Evolutionary conservation across 2,113 vertebrate species (phyloP).

Genomic region (Boulengeromyrus knoepffleri): DNA sequence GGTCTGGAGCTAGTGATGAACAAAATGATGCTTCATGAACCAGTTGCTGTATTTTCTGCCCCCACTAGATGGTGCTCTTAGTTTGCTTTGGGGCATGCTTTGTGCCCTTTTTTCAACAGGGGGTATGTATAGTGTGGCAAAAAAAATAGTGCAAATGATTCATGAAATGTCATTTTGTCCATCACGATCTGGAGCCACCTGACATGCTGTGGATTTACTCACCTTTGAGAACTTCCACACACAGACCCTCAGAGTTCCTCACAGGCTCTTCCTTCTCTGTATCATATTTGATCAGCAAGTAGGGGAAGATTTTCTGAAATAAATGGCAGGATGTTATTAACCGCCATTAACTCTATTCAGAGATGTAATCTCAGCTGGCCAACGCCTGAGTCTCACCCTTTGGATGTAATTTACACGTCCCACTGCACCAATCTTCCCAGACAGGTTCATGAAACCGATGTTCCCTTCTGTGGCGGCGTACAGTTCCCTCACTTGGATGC

Average conservation of each 20-base stretch:
- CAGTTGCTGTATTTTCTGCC: neutral
- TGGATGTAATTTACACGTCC: slow-evolving; percentile 68
- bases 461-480: slow-evolving; percentile 83
- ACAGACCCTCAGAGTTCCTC: slow-evolving; percentile 66
- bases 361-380: neutral
- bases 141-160: neutral
- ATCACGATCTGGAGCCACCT: neutral
- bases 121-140: neutral
- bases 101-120: too few relatives aligned
- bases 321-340: neutral
- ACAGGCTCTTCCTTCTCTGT: slow-evolving; percentile 69
- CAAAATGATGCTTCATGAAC: neutral
- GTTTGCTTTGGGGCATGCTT: too few relatives aligned
- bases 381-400: slow-evolving; percentile 51
- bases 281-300: slow-evolving; percentile 74
- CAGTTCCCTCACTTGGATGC: slow-evolving; percentile 69
- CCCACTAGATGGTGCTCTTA: neutral
- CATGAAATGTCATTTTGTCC: neutral
- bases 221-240: slow-evolving; percentile 72
- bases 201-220: slow-evolving; percentile 18
- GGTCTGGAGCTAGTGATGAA: neutral
- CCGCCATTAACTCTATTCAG: neutral
- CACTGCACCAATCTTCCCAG: slow-evolving; percentile 69
- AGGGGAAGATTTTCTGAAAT: slow-evolving; percentile 54
- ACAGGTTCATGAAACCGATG: slow-evolving; percentile 72